Evolutionary conservation across 1,140 invertebrate species (phyloP).

Genomic region (Drosophila persimilis): DNA sequence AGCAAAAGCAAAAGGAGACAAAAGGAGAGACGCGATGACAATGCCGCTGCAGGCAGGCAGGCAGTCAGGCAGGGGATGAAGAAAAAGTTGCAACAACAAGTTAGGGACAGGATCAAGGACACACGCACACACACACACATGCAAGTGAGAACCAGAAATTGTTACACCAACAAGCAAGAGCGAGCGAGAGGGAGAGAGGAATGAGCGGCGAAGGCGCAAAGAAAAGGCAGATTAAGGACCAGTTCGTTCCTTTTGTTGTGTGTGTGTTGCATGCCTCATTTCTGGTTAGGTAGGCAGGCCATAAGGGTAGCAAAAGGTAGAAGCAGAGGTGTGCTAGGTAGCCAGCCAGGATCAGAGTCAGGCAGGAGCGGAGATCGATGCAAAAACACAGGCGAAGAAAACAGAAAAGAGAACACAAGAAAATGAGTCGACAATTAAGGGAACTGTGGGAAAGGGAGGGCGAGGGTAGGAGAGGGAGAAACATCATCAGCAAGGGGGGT

Average conservation of each 20-base stretch:
- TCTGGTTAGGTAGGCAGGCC: conserved; percentile 38
- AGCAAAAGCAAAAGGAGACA: conserved; percentile 51
- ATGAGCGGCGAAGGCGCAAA: conserved; percentile 38
- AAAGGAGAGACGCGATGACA: conserved; percentile 21
- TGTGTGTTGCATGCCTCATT: conserved; percentile 5
- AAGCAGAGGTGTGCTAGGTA: not conserved
- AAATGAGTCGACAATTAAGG: conserved; percentile 25
- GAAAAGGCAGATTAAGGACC: conserved; percentile 75
- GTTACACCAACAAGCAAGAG: conserved; percentile 49
- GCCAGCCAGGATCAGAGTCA: conserved; percentile 1
- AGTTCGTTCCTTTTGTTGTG: conserved; percentile 72
- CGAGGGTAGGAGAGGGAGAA: conserved; percentile 6
- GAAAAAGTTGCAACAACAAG: conserved; percentile 64
- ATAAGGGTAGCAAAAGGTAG: conserved; percentile 44
- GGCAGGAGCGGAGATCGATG: conserved; percentile 36
- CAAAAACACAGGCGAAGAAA: conserved; percentile 23
- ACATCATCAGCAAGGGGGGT: not conserved
- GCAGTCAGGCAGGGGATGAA: conserved; percentile 37
- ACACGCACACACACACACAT: conserved; percentile 9
- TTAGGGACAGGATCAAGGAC: conserved; percentile 75
- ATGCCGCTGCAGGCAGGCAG: conserved; percentile 32
- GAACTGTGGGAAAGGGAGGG: conserved; percentile 1
- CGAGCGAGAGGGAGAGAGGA: conserved; percentile 5
- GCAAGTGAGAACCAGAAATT: conserved; percentile 50
- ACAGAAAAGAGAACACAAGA: conserved; percentile 23